phyloP scores from a whole-genome alignment of 2,113 vertebrate species.

The Lepus timidus region DNA sequence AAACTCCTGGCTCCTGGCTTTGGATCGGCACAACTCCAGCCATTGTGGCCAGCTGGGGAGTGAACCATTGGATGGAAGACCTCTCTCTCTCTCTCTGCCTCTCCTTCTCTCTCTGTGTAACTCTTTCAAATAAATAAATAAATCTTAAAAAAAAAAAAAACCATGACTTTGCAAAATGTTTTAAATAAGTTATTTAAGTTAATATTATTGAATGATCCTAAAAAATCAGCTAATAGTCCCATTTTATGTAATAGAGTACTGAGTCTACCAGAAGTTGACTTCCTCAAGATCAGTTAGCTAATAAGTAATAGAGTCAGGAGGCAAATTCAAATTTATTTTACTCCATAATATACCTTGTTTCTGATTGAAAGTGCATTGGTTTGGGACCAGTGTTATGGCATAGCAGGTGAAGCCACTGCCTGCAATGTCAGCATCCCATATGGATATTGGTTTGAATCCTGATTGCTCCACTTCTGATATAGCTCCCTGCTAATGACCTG shows the following conservation, averaged over 20 bases:
- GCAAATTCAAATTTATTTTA: constrained; percentile 31
- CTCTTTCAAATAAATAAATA: too few species aligned
- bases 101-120: too few species aligned
- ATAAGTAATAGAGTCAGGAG: not conserved
- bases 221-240: not conserved
- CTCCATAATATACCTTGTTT: constrained; percentile 28
- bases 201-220: not conserved
- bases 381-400: not conserved
- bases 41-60: too few species aligned
- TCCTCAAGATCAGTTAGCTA: not conserved
- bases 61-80: too few species aligned
- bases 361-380: constrained; percentile 21
- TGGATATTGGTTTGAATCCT: too few species aligned
- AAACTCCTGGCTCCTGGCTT: too few species aligned
- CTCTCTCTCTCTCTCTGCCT: too few species aligned
- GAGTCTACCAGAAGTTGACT: not conserved
- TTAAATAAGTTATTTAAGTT: constrained; percentile 22
- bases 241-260: not conserved
- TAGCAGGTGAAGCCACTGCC: too few species aligned
- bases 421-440: too few species aligned
- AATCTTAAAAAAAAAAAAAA: not conserved
- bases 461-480: too few species aligned
- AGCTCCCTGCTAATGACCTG: too few species aligned
- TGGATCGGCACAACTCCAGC: too few species aligned
- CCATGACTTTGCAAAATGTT: not conserved